A percentile compares a stretch with the other conserved stretches of the same genome.
These are phyloP conservation scores for Noctilio leporinus DNA, from an alignment of 2,113 vertebrate species.

Conservation along the genomic window DNA sequence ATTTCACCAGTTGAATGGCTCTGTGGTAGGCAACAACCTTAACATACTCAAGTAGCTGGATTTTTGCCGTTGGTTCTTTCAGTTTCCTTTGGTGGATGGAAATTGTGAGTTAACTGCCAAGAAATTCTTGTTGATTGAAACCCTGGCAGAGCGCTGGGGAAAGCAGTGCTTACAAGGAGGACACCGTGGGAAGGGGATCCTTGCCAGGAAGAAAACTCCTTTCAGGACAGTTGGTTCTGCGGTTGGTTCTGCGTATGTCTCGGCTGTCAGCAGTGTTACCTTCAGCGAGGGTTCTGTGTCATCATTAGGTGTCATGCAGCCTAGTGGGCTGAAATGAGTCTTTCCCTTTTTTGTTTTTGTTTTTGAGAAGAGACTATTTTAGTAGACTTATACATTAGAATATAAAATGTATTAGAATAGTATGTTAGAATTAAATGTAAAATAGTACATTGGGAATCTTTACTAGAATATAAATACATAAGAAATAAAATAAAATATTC, in stretches of 20 bases:
- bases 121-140: not conserved
- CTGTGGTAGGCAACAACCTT: not conserved
- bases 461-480: not conserved
- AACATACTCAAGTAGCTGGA: not conserved
- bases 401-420: not conserved
- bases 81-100: slow-evolving; percentile 9
- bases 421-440: not conserved
- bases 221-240: not conserved
- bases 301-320: not conserved
- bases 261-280: not conserved
- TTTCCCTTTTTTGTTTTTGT: not conserved
- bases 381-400: not conserved
- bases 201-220: slow-evolving; percentile 14
- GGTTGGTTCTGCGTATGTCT: not conserved
- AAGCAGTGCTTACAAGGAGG: not conserved
- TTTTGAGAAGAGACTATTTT: not conserved
- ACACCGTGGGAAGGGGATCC: not conserved
- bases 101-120: not conserved
- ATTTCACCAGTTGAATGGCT: not conserved
- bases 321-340: not conserved
- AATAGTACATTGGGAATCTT: not conserved
- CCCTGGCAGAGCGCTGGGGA: not conserved
- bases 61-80: not conserved
- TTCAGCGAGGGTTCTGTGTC: not conserved
- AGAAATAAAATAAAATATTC: not conserved